Percentiles rank a stretch among this genome's conserved stretches.
Evolutionary conservation across 2,888 invertebrate species (phyloP).

Genomic region (Therioaphis trifolii): DNA sequence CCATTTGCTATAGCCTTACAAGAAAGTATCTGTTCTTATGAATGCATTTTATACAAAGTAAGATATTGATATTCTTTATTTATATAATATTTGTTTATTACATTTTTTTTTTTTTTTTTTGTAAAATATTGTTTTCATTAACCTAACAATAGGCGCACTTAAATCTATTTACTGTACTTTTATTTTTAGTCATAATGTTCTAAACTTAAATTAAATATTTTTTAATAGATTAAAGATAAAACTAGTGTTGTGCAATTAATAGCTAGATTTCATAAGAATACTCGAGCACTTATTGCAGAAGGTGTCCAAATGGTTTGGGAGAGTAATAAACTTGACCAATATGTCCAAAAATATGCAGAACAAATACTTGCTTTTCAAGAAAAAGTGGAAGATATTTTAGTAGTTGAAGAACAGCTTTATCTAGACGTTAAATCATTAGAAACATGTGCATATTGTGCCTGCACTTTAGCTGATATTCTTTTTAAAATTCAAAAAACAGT

Average conservation of each 20-base stretch:
- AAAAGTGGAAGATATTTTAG: constrained; percentile 95
- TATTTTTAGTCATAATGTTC: constrained; percentile 9
- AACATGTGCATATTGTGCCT: constrained; percentile 96
- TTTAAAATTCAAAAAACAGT: constrained; percentile 96
- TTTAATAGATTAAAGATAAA: constrained; percentile 87
- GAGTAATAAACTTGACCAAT: constrained; percentile 97
- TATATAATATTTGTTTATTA: neutral
- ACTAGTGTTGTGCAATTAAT: constrained; percentile 93
- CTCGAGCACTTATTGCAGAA: constrained; percentile 89
- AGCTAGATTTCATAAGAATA: constrained; percentile 93
- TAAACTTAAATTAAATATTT: constrained; percentile 61
- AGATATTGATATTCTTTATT: constrained; percentile 66
- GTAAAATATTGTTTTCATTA: constrained; percentile 40
- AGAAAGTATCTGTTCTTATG: constrained; percentile 96
- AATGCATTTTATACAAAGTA: constrained; percentile 96
- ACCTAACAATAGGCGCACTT: constrained; percentile 52
- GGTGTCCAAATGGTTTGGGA: constrained; percentile 98
- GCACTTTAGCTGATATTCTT: constrained; percentile 91
- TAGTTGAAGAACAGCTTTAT: constrained; percentile 95
- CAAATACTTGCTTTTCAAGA: constrained; percentile 96
- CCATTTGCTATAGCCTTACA: constrained; percentile 98
- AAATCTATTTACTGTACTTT: constrained; percentile 33
- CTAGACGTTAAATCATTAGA: constrained; percentile 95
- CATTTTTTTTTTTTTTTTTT: neutral
- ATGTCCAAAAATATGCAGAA: constrained; percentile 95